Conservation (phyloP, 1,140 invertebrate genomes). For the Neodiprion virginianus region DNA sequence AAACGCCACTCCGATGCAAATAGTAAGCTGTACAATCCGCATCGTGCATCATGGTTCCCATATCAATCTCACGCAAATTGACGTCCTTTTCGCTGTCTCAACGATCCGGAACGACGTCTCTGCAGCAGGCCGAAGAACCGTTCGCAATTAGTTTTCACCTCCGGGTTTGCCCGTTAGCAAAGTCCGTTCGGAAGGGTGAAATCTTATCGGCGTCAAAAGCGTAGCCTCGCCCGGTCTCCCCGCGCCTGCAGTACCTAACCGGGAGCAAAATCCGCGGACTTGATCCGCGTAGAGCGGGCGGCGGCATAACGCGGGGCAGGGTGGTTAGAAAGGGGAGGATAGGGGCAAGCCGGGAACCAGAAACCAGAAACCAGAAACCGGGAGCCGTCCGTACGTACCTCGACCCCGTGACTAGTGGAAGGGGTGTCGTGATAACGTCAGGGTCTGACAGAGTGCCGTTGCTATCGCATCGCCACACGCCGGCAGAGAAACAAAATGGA, state of each 20-base stretch:
- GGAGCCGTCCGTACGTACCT: not conserved
- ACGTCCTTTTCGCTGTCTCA: not conserved
- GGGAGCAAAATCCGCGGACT: not conserved
- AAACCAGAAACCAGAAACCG: slow-evolving; percentile 3
- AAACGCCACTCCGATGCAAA: no score
- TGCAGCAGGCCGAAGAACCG: not conserved
- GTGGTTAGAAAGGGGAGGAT: no score
- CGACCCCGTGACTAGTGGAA: slow-evolving; percentile 38
- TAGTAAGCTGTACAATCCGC: not conserved
- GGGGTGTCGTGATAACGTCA: slow-evolving; percentile 65
- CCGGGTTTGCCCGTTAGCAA: no score
- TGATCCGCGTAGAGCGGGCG: not conserved
- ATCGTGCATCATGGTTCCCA: not conserved
- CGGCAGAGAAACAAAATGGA: slow-evolving; percentile 65
- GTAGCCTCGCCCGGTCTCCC: not conserved
- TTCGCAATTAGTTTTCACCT: no score
- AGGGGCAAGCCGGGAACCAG: not conserved
- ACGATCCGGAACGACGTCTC: not conserved
- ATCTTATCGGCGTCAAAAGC: not conserved
- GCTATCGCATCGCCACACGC: slow-evolving; percentile 64
- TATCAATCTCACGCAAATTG: no score
- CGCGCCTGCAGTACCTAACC: not conserved
- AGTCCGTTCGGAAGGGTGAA: no score
- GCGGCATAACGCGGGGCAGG: no score
- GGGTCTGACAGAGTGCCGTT: slow-evolving; percentile 64